Evolutionary conservation across 2,113 vertebrate species (phyloP).

Genomic region (Gavialis gangeticus): DNA sequence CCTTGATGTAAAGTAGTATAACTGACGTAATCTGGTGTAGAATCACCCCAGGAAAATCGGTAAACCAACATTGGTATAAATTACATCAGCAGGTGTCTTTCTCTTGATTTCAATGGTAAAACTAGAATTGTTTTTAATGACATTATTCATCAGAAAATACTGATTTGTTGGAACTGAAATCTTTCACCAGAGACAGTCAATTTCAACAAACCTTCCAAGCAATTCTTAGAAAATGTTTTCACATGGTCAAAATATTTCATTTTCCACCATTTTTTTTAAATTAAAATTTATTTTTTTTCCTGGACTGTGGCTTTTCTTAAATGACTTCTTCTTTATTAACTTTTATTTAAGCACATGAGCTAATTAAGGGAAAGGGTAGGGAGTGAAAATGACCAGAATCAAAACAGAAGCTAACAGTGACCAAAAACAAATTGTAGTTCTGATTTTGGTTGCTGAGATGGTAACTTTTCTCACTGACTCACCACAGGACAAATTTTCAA

Average conservation of each 20-base stretch:
- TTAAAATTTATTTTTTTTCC: neutral
- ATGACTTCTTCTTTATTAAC: too few relatives aligned
- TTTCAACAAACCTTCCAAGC: too few relatives aligned
- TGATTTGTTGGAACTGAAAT: too few relatives aligned
- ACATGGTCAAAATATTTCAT: neutral
- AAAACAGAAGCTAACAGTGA: accelerated
- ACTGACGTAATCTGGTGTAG: too few relatives aligned
- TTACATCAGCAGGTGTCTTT: too few relatives aligned
- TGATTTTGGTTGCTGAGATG: neutral
- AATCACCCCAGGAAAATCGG: too few relatives aligned
- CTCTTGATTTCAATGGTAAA: too few relatives aligned
- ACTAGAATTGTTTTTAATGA: too few relatives aligned
- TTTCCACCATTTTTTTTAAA: neutral
- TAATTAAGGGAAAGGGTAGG: neutral
- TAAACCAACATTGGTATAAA: too few relatives aligned
- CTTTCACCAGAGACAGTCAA: too few relatives aligned
- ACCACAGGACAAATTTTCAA: neutral
- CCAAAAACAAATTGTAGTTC: neutral
- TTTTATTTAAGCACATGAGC: neutral
- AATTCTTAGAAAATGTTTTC: neutral
- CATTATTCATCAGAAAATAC: too few relatives aligned
- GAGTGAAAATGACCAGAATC: neutral
- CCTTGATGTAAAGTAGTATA: too few relatives aligned
- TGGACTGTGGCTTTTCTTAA: neutral
- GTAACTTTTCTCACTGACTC: neutral